Base-by-base conservation (phyloP, 2,797 vertebrate species). In the Phaenicophaeus curvirostris region DNA sequence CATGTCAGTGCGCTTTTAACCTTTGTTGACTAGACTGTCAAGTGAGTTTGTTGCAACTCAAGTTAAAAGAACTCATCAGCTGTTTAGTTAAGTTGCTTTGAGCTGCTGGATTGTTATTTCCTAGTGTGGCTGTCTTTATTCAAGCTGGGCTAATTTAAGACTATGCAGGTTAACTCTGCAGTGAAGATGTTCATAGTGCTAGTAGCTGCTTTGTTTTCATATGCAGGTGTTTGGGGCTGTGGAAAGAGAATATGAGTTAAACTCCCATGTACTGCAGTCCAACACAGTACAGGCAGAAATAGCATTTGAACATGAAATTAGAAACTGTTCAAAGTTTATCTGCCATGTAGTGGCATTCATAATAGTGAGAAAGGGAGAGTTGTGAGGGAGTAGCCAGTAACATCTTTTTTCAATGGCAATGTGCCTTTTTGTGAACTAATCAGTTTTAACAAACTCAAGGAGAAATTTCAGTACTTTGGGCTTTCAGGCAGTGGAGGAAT, bases 381-480 rank as follows among this genome's bases (percentile, higher is more conserved):
- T 94, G 66, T 57, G 95, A 89, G 63, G 72, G 31, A 62, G 23
- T 66, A 92, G 58, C 61, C 28, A 75, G 62, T 86, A 94, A 72
- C 84, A 68, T 27, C 12, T 90, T 78, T 72, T 62, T 69, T 41
- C 35, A 30, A 15, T 27, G 15, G 35, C 16, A 88, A 3, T 5
- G 4, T 83, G 24, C 6, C 41, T 87, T 44, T 86, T 92, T 91
- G 27, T 82, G 76, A 92, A 92, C 13, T 39, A 39, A 77, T 9
- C 17, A 54, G 4, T 63, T 74, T 44, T 51, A 79, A 85, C 24
- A 69, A 86, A 85, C 11, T 21, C 16, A 16, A 50, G 7, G 17
- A 84, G 54, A 66, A 88, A 81, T 55, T 61, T 35, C 54, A 57
- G 15, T 50, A 10, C 23, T 85, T 67, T 4, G 5, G 28, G 7